Base-by-base conservation (phyloP, 2,888 invertebrate species). In the Phaedon cochleariae region DNA sequence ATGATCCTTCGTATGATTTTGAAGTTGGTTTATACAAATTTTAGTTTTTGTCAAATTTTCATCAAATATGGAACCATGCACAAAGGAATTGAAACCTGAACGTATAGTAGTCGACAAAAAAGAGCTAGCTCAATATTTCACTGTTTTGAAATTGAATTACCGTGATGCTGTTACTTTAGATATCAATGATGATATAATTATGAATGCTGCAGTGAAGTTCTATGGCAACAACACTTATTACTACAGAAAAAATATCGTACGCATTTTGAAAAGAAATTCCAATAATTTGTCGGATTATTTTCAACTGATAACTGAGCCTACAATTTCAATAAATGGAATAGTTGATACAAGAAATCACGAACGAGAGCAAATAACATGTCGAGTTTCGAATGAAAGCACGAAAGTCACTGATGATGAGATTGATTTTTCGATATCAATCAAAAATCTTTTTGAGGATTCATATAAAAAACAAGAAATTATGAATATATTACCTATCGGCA, bases 401-500 rank as follows among this genome's bases (percentile, higher is more conserved):
- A 49, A 49, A 49, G 21, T 49, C 18, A 49, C 49, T n/a, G 22
- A 49, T 20, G 49, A 49, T 2, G 21, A 49, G 21, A 21, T 49
- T 20, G 22, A 49, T 20, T 49, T 49, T 18, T 21, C 49, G 10
- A 22, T 21, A n/a, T 21, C 49, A 9, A 49, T 49, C 9, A 49
- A 49, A 22, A 49, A 49, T 10, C 18, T 20, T 6, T 49, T 49
- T 22, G 49, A 49, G 6, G 21, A 49, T 5, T 21, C 20, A 21
- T 49, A 20, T 49, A 49, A 49, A 49, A 49, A 49, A 21, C 49
- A 49, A 49, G 22, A 21, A n/a, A 21, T 49, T 5, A 1, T 15
- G 49, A 22, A 49, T 21, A 49, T 49, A 21, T 49, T 49, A 49
- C 49, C 49, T 22, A 20, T 17, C 22, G 49, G 49, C 21, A 49